Evolutionary conservation across 1,140 invertebrate species (phyloP), one percentile per base, ranked within the genome.

Genomic region (Ceratoteleas bidentatus): DNA sequence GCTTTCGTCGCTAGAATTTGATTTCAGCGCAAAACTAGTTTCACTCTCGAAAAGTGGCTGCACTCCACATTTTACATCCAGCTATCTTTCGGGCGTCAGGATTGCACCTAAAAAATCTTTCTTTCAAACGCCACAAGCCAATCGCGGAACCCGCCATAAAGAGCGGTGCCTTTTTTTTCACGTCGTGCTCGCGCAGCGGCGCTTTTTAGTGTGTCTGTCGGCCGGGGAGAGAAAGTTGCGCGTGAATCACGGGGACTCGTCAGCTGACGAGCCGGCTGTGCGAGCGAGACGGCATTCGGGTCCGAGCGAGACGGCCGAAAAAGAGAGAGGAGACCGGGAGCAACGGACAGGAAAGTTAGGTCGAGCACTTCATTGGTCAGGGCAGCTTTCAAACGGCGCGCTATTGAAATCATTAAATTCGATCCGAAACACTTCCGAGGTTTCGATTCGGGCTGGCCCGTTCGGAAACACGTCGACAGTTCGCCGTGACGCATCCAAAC

Each of bases 241-340:
- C 68, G 70, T 73, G 80, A 82, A 77, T 76, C 80, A 73, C 61
- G 65, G 49, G 75, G 65, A 83, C 61, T 69, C 64, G 72, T 79
- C 75, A 84, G 77, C 82, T 79, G 76, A 84, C 73, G 82, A 77
- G 73, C 68, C 78, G 78, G 78, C 36, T 53, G 68, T 72, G 13
- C 34, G 56, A 64, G 66, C 58, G 40, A 53, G 32, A 70, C 16
- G 34, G 32, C 34, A 11, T 5, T 15, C 53, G 54, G 66, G 11
- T 32, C 2, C 33, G 65, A 61, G 53, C 40, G 64, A 65, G 43
- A 58, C 60, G 54, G 11, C 14, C 34, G 65, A 74, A 34, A 60
- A 34, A 64, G 65, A 82, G 45, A 49, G 38, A 61, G 58, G 61
- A 61, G 47, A 69, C 40, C 50, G 57, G 72, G 52, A 84, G 64